A percentile compares a stretch with the other conserved stretches of the same genome.
Conservation (phyloP, 2,113 vertebrate genomes). For the Morone chrysops region DNA sequence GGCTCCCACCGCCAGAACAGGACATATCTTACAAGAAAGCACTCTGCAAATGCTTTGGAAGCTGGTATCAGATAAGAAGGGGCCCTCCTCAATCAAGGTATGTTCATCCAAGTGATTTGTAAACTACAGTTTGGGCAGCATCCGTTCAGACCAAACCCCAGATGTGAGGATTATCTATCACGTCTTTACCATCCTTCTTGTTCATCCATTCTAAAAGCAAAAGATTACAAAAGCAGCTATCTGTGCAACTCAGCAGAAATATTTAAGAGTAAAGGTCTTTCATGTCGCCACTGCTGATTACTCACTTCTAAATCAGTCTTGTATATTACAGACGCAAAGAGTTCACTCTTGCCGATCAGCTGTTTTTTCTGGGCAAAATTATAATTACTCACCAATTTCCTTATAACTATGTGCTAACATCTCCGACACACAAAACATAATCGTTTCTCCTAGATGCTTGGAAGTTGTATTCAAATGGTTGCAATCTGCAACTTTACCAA, state of each 20-base stretch:
- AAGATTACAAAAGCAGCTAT: not conserved
- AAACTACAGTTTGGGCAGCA: not conserved
- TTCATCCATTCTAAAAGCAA: not conserved
- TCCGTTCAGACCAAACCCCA: not conserved
- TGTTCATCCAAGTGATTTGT: not conserved
- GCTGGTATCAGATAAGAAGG: no score
- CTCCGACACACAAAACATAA: not conserved
- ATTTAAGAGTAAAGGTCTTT: not conserved
- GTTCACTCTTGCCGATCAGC: not conserved
- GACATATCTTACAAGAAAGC: not conserved
- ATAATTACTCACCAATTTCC: not conserved
- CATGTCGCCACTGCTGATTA: not conserved
- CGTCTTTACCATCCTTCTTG: not conserved
- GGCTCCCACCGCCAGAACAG: slow-evolving; percentile 20
- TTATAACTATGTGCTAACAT: not conserved
- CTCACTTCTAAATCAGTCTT: not conserved
- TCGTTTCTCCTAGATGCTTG: no score
- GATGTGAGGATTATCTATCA: not conserved
- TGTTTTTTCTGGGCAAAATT: not conserved
- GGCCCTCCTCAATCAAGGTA: not conserved
- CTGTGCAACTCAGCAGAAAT: not conserved
- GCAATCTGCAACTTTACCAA: no score
- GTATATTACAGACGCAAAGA: not conserved
- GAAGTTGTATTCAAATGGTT: no score
- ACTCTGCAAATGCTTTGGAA: not conserved